Percentiles rank a stretch among this genome's conserved stretches.
These are phyloP conservation scores for honey bee (Apis mellifera) DNA, from an alignment of 1,140 invertebrate species.

Conservation along the genomic window Amel_HAv3.1 CM009941.2:5549501-5550000, in stretches of 20 bases:
- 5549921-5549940: too few species aligned
- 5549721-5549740: background rate
- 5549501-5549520: slow-evolving; percentile 35
- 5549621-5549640: background rate
- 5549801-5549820: slow-evolving; percentile 8
- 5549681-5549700: background rate
- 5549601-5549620: background rate
- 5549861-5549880: too few species aligned
- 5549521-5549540: slow-evolving; percentile 5
- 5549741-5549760: background rate
- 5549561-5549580: background rate
- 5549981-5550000: background rate
- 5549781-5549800: background rate
- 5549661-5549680: slow-evolving; percentile 15
- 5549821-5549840: background rate
- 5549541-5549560: background rate
- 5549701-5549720: background rate
- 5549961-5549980: background rate
- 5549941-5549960: too few species aligned
- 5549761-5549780: background rate
- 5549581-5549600: background rate
- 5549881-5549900: too few species aligned
- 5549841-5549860: background rate
- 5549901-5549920: too few species aligned
- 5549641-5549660: slow-evolving; percentile 16